Percentiles rank a stretch among this genome's conserved stretches.
Evolutionary conservation across 2,888 invertebrate species (phyloP).

Genomic region (Rotaria magnacalcarata): DNA sequence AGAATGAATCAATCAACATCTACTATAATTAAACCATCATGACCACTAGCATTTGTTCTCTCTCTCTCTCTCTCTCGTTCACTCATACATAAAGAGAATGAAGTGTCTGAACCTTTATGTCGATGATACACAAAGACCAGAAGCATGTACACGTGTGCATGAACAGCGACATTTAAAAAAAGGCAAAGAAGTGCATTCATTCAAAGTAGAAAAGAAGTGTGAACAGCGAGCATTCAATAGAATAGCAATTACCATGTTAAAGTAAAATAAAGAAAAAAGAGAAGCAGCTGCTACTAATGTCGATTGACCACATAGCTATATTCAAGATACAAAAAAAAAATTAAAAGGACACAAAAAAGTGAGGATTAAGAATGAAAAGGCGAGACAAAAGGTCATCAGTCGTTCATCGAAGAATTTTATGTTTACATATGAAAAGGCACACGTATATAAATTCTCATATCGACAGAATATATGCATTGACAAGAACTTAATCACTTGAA

Average conservation of each 20-base stretch:
- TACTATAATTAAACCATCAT: neutral
- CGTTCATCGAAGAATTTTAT: conserved; percentile 1
- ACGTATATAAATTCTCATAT: neutral
- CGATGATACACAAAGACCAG: neutral
- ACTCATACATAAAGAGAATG: neutral
- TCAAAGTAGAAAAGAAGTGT: neutral
- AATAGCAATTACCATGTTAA: neutral
- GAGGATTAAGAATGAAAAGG: neutral
- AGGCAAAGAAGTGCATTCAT: neutral
- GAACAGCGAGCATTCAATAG: neutral
- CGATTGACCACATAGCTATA: neutral
- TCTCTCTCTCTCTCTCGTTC: neutral
- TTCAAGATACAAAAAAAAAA: neutral
- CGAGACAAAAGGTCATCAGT: conserved; percentile 7
- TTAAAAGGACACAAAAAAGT: neutral
- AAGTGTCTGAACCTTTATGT: neutral
- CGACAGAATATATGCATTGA: neutral
- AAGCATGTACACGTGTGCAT: neutral
- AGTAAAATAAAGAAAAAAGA: neutral
- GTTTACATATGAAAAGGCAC: neutral
- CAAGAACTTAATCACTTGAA: neutral
- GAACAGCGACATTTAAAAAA: neutral
- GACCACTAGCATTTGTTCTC: neutral
- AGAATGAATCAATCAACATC: neutral
- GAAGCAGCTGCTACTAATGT: neutral